Evolutionary conservation across 2,888 invertebrate genomes (phyloP).

Genomic region (Exocentrus adspersus): DNA sequence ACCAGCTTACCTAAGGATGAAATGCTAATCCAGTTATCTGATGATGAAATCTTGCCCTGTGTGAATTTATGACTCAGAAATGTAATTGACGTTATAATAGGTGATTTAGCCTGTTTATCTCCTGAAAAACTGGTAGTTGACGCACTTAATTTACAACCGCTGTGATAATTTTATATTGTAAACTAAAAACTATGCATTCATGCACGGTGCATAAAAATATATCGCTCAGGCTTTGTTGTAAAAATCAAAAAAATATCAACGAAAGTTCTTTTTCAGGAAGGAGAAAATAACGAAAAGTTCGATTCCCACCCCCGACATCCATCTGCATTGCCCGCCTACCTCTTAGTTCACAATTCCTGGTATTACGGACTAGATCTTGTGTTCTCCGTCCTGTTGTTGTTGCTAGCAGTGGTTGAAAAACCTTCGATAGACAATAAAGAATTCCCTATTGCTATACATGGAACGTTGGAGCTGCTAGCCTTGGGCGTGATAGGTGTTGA

Average conservation of each 20-base stretch:
- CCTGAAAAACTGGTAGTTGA: background rate
- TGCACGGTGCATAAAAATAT: too few species aligned
- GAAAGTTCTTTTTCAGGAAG: conserved; percentile 77
- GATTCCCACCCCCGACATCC: conserved; percentile 87
- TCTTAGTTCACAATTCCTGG: conserved; percentile 88
- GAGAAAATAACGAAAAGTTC: conserved; percentile 90
- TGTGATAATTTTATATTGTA: too few species aligned
- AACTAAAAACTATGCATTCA: too few species aligned
- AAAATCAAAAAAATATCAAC: too few species aligned
- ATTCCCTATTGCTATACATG: conserved; percentile 83
- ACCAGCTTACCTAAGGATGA: background rate
- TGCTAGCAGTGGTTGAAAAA: conserved; percentile 82
- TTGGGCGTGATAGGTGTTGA: conserved; percentile 81
- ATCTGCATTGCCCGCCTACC: conserved; percentile 85
- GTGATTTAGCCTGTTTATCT: too few species aligned
- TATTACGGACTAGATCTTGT: conserved; percentile 84
- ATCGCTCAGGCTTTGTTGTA: too few species aligned
- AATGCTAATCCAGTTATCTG: background rate
- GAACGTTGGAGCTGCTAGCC: conserved; percentile 81
- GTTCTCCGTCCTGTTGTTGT: conserved; percentile 78
- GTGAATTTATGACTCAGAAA: background rate
- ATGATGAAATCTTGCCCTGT: background rate
- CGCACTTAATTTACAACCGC: background rate
- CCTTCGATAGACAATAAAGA: conserved; percentile 80
- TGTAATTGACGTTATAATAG: background rate